A percentile compares a stretch with the other conserved stretches of the same genome.
These are phyloP conservation scores for Epirrita christyi DNA, from an alignment of 2,888 invertebrate species.

Conservation along the genomic window DNA sequence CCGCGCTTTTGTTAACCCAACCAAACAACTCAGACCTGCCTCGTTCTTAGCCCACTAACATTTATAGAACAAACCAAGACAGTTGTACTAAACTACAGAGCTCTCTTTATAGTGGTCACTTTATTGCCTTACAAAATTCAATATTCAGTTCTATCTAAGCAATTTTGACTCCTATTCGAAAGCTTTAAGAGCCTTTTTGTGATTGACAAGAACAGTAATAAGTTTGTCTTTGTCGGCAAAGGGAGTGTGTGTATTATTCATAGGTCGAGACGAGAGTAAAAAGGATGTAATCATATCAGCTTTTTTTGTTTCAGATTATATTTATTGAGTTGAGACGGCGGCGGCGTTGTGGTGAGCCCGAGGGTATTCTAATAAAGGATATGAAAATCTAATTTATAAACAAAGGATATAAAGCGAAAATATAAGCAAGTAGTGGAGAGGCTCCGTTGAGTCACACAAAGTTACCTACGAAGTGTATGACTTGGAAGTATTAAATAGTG, in stretches of 20 bases:
- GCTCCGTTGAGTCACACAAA: no score
- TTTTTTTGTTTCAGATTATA: slow-evolving; percentile 41
- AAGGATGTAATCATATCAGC: slow-evolving; percentile 49
- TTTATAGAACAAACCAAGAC: slow-evolving; percentile 12
- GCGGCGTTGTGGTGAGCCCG: neutral
- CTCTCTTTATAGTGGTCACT: slow-evolving; percentile 50
- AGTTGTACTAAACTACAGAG: slow-evolving; percentile 25
- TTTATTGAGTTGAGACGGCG: slow-evolving; percentile 46
- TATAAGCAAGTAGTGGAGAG: no score
- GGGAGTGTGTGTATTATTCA: slow-evolving; percentile 49
- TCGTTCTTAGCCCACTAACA: slow-evolving; percentile 33
- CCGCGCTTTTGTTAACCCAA: slow-evolving; percentile 63
- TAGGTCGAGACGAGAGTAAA: slow-evolving; percentile 46
- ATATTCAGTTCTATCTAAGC: slow-evolving; percentile 14
- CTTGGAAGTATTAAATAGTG: no score
- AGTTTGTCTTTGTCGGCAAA: slow-evolving; percentile 35
- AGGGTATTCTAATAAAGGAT: slow-evolving; percentile 5
- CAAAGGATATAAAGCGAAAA: no score
- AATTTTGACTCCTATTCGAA: slow-evolving; percentile 34
- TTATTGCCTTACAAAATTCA: slow-evolving; percentile 54
- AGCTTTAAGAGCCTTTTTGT: slow-evolving; percentile 30
- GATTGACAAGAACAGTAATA: slow-evolving; percentile 16
- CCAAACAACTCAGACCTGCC: slow-evolving; percentile 56
- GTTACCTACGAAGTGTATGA: no score
- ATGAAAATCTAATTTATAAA: slow-evolving; percentile 12